Conservation (phyloP, 2,888 invertebrate genomes). For the Camptogramma bilineatum region DNA sequence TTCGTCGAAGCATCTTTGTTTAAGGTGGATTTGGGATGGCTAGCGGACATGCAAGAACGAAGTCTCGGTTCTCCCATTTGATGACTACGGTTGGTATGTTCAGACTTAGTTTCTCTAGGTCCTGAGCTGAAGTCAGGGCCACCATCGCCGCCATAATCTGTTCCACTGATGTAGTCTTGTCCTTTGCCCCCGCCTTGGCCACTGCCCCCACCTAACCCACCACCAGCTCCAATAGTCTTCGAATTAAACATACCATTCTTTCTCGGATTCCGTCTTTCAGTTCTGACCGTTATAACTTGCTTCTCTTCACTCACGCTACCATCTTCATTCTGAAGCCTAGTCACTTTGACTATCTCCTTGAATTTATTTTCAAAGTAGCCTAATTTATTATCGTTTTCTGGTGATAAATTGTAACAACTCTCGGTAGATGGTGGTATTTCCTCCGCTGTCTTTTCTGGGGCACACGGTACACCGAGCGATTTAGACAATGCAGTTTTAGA, state of each 20-base stretch:
- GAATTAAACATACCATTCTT: slow-evolving; percentile 15
- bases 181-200: background rate
- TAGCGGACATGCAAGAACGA: slow-evolving; percentile 33
- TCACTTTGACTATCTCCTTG: slow-evolving; percentile 59
- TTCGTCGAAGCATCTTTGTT: slow-evolving; percentile 25
- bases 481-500: slow-evolving; percentile 10
- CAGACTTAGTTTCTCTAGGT: slow-evolving; percentile 34
- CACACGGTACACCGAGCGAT: slow-evolving; percentile 13
- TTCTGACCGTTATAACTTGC: slow-evolving; percentile 56
- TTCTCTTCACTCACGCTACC: slow-evolving; percentile 58
- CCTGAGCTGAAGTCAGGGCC: slow-evolving; percentile 7
- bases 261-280: slow-evolving; percentile 49
- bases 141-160: slow-evolving; percentile 19
- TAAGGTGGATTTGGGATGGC: slow-evolving; percentile 18
- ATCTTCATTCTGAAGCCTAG: slow-evolving; percentile 50
- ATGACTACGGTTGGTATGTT: slow-evolving; percentile 20
- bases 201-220: slow-evolving; percentile 1
- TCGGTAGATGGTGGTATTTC: slow-evolving; percentile 16
- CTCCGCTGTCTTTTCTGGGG: slow-evolving; percentile 6
- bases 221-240: background rate
- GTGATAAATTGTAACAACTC: slow-evolving; percentile 23
- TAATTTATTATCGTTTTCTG: slow-evolving; percentile 32
- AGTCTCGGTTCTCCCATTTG: slow-evolving; percentile 33
- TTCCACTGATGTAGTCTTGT: slow-evolving; percentile 10
- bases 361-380: slow-evolving; percentile 52